Evolutionary conservation across 2,113 vertebrate genomes (phyloP), one percentile per base, ranked within the genome.

Genomic region (Plestiodon gilberti): DNA sequence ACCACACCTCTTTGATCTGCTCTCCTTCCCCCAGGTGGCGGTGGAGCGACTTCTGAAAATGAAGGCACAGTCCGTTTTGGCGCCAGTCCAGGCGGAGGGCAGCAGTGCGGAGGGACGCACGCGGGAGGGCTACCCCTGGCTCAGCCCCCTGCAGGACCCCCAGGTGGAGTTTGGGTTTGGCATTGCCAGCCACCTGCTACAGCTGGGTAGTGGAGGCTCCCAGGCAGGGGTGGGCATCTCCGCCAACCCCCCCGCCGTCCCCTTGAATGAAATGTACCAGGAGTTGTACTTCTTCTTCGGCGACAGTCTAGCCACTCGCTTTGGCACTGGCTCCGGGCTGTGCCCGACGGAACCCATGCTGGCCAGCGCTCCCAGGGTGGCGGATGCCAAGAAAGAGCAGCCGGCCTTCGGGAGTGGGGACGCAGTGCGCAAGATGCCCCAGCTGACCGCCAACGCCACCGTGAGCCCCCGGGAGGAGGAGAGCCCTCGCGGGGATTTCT

Each of bases 271-370:
- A 80, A 98, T 98, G 95, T 99, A 99, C 93, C 94, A 95, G 0
- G 98, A 99, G 93, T 97, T 99, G 3, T 99, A 99, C 87, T 97
- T 96, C 33, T 99, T 99, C 88, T 99, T 99, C 3, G 98, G 98
- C 0, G 98, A 99, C 95, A 99, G 98, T 88, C 61, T 99, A 86
- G 98, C 98, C 1, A 96, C 97, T 9, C 95, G 98, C 55, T 98
- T 99, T 0, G 98, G 98, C 67, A 98, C 98, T 0, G 98, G 97
- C 0, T 96, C 96, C 0, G 96, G 95, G 30, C 22, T 38, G 11
- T 81, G 71, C 0, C 14, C 92, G 0, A 8, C 57, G 75, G 25
- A 93, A 43, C 57, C 89, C 0, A 59, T 78, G 0, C 88, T 90
- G 4, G 40, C 89, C 9, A 23, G 83, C 1, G 4, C 40, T 0